These are phyloP conservation scores for Condylostylus longicornis DNA, from an alignment of 1,140 invertebrate genomes.

Conservation along the genomic window DNA sequence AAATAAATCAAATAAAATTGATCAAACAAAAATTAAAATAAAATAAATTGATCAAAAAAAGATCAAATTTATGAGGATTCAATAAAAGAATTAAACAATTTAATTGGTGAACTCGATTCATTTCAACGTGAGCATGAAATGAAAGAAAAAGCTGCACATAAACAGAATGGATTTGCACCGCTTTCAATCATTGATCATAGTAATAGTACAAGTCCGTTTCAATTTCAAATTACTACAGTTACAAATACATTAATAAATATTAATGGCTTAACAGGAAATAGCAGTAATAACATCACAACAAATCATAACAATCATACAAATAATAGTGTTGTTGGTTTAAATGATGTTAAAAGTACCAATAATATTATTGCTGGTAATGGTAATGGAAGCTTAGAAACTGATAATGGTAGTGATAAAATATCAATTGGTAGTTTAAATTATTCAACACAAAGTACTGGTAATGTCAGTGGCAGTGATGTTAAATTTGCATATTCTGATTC, in stretches of 20 bases:
- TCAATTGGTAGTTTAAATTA: conserved; percentile 10
- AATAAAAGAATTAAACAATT: conserved; percentile 32
- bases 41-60: conserved; percentile 14
- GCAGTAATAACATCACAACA: neutral
- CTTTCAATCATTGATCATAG: neutral
- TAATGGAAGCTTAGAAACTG: conserved; percentile 26
- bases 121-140: conserved; percentile 33
- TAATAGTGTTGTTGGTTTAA: conserved; percentile 1
- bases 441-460: conserved; percentile 7
- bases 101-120: conserved; percentile 33
- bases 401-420: conserved; percentile 11
- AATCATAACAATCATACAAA: neutral
- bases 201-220: too few relatives aligned
- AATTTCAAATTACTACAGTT: conserved; percentile 10
- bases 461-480: conserved; percentile 5
- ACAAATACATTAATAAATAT: conserved; percentile 10
- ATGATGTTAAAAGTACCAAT: conserved; percentile 23
- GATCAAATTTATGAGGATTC: conserved; percentile 33
- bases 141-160: conserved; percentile 25
- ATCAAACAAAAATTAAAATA: too few relatives aligned
- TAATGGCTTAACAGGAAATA: conserved; percentile 5
- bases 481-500: conserved; percentile 19
- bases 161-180: neutral
- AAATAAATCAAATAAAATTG: conserved; percentile 12
- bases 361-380: conserved; percentile 25